These are phyloP conservation scores for Parnassius apollo DNA, from an alignment of 2,888 invertebrate genomes.

Conservation along the genomic window DNA sequence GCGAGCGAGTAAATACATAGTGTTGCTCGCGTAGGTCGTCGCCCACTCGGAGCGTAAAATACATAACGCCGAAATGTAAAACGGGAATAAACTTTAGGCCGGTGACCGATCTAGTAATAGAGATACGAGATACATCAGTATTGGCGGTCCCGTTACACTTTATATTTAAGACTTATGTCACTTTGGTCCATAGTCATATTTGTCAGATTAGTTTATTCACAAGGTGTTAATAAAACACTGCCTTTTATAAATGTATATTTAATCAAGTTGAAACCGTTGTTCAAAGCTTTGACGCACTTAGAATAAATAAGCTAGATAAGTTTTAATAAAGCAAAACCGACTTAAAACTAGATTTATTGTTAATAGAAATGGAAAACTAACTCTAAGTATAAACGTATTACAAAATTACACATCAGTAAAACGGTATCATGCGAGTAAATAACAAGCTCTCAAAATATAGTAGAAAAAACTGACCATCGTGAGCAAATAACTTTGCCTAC, in stretches of 20 bases:
- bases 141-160: no score
- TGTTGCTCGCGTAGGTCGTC: no score
- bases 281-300: conserved; percentile 54
- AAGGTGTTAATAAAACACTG: conserved; percentile 39
- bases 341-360: not conserved
- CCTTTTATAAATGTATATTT: conserved; percentile 59
- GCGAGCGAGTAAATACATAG: no score
- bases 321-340: conserved; percentile 12
- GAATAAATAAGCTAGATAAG: conserved; percentile 41
- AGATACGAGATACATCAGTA: no score
- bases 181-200: no score
- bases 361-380: conserved; percentile 16
- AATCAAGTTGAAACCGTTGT: conserved; percentile 54
- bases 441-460: not conserved
- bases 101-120: no score
- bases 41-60: no score
- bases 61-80: no score
- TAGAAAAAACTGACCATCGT: not conserved
- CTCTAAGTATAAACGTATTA: conserved; percentile 15
- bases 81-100: no score
- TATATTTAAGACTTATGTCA: no score
- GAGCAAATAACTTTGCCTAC: no score
- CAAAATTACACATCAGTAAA: conserved; percentile 14
- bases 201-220: not conserved
- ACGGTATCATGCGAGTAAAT: conserved; percentile 5